Conservation (phyloP, 1,140 invertebrate genomes). For the Aphaenogaster rudis region DNA sequence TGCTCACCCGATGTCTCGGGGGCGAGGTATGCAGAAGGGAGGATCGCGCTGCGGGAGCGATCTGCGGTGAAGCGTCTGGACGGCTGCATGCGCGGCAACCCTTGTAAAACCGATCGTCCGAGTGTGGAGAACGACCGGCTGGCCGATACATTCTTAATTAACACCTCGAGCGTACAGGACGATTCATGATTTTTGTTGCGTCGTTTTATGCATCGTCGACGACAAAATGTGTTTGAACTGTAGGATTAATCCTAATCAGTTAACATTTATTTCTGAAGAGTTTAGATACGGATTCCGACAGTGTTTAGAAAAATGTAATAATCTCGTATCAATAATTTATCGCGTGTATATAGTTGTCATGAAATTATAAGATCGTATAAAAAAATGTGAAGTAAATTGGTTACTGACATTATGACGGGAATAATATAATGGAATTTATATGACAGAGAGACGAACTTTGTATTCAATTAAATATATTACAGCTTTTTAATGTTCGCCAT, state of each 20-base stretch:
- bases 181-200: neutral
- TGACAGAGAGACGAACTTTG: neutral
- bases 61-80: slow-evolving; percentile 52
- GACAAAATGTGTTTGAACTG: neutral
- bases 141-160: slow-evolving; percentile 53
- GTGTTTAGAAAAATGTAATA: neutral
- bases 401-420: neutral
- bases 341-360: neutral
- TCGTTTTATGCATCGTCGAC: neutral
- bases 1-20: slow-evolving; percentile 49
- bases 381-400: neutral
- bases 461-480: slow-evolving; percentile 40
- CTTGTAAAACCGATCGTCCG: slow-evolving; percentile 26
- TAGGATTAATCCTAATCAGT: neutral
- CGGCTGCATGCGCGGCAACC: slow-evolving; percentile 3
- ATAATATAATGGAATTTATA: neutral
- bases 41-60: slow-evolving; percentile 26
- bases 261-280: neutral
- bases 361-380: slow-evolving; percentile 3
- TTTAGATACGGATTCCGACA: neutral
- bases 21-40: slow-evolving; percentile 27
- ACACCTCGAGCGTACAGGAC: neutral
- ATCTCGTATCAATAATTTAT: neutral
- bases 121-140: slow-evolving; percentile 32
- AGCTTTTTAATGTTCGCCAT: neutral